phyloP scores from a whole-genome alignment of 2,797 vertebrate genomes.

The Brachymystax lenok region DNA sequence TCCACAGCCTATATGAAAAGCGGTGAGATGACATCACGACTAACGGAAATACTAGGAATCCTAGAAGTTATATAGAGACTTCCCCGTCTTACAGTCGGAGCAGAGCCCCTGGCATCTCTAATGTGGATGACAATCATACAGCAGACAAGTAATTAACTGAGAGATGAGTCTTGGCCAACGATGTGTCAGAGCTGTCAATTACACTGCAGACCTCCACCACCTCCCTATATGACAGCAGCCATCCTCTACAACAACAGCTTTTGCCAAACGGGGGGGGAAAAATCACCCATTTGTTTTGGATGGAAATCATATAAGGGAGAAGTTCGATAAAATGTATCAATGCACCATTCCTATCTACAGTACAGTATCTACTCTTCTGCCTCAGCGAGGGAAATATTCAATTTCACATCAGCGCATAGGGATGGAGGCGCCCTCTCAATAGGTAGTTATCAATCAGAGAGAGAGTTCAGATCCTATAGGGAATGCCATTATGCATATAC shows the following conservation, averaged over 20 bases:
- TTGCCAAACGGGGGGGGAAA: neutral
- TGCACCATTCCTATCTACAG: neutral
- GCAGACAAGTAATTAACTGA: constrained; percentile 47
- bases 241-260: constrained; percentile 15
- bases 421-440: neutral
- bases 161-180: constrained; percentile 42
- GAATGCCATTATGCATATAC: neutral
- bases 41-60: too few relatives aligned
- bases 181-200: constrained; percentile 54
- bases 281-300: neutral
- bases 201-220: constrained; percentile 24
- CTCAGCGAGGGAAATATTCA: neutral
- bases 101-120: constrained; percentile 15
- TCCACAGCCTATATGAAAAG: too few relatives aligned
- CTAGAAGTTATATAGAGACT: neutral
- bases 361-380: neutral
- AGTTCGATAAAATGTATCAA: neutral
- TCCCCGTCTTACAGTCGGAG: neutral
- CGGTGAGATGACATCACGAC: too few relatives aligned
- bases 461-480: neutral
- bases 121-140: constrained; percentile 5
- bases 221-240: constrained; percentile 11
- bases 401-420: neutral
- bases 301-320: neutral
- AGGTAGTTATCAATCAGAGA: neutral